Percentiles rank a stretch among this genome's conserved stretches.
These are phyloP conservation scores for Amblyopsis hoosieri DNA, from an alignment of 2,797 vertebrate genomes.

Conservation along the genomic window DNA sequence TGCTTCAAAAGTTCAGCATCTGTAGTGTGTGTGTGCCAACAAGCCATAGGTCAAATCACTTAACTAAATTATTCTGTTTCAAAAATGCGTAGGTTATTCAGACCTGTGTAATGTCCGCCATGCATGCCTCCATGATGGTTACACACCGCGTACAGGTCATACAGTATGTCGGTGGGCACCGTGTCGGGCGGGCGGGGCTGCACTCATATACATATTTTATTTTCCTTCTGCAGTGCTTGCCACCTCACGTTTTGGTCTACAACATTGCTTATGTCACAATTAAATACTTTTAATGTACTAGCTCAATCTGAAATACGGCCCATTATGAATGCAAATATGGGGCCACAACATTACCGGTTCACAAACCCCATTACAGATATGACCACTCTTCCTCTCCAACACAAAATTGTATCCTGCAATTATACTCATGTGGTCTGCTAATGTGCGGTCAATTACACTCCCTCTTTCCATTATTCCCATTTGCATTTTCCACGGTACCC, in stretches of 20 bases:
- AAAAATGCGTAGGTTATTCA: constrained; percentile 8
- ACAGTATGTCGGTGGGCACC: constrained; percentile 80
- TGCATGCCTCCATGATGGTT: constrained; percentile 97
- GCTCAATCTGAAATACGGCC: not conserved
- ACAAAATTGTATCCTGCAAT: not conserved
- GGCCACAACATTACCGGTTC: not conserved
- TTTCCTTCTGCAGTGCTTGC: too few species aligned
- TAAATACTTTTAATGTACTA: too few species aligned
- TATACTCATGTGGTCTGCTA: too few species aligned
- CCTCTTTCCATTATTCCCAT: not conserved
- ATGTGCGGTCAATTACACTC: too few species aligned
- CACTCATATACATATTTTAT: not conserved
- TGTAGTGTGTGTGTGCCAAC: too few species aligned
- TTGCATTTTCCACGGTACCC: not conserved
- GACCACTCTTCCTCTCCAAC: not conserved
- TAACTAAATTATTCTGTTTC: too few species aligned
- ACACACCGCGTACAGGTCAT: constrained; percentile 93
- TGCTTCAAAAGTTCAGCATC: too few species aligned
- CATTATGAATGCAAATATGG: not conserved
- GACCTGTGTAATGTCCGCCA: constrained; percentile 96
- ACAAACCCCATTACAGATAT: not conserved
- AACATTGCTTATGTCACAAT: too few species aligned
- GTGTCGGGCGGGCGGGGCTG: constrained; percentile 61
- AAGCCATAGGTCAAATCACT: too few species aligned
- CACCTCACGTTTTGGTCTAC: too few species aligned